Base-by-base conservation (phyloP, 2,888 invertebrate species). In the Orgyia antiqua region DNA sequence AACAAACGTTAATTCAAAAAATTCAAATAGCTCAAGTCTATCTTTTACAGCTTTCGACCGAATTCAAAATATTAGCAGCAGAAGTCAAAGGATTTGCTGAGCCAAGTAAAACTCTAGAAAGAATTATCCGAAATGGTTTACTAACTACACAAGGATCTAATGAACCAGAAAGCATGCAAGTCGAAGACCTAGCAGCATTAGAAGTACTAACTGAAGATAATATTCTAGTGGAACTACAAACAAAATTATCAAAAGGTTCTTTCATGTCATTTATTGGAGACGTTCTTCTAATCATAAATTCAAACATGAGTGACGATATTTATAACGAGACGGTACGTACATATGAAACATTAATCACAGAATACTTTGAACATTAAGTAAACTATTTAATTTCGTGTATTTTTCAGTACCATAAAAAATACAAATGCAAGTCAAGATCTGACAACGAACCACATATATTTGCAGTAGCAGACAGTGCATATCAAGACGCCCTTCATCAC, bases 381-480 rank as follows among this genome's bases (percentile, higher is more conserved):
- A n/a, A n/a, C n/a, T n/a, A n/a, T n/a, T n/a, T n/a, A n/a, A n/a
- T n/a, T n/a, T n/a, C n/a, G n/a, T n/a, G n/a, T 26, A 1, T 36
- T 23, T 88, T 88, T 28, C 76, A 96, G 94, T 89, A 90, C 54
- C 94, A 95, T 58, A 84, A 88, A 48, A 93, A 92, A 73, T 96
- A 96, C 63, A 90, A 90, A 61, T 93, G 90, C 63, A 96, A 95
- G 77, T 94, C 94, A 0, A 90, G 95, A 46, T 95, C 94, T 2
- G 95, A 96, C 65, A 95, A 96, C 67, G 92, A 93, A 19, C 96
- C 97, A 0, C 97, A 97, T 60, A 93, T 97, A 51, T 97, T 93
- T 68, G 90, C 94, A 2, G 92, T 96, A 11, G 96, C 95, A 6
- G 96, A 97, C 63, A 91, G 94, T 39, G 95, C 96, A 18, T 96